Evolutionary conservation across 2,797 vertebrate genomes (phyloP).

Genomic region (Betta splendens): DNA sequence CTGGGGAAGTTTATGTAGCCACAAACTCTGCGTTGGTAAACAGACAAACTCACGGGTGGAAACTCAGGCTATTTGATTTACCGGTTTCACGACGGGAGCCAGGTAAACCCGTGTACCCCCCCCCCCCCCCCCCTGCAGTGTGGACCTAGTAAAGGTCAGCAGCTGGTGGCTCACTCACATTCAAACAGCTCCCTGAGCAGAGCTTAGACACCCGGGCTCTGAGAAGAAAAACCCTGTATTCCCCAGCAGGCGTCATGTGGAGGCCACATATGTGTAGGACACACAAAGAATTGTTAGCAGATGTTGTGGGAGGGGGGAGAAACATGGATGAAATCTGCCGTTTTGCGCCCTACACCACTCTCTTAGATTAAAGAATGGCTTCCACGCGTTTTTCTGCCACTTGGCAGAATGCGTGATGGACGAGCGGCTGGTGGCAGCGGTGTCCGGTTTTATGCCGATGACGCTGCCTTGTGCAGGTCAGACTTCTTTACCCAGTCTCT

Average conservation of each 20-base stretch:
- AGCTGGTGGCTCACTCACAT: constrained; percentile 59
- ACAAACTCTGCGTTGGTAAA: constrained; percentile 16
- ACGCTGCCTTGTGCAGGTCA: constrained; percentile 74
- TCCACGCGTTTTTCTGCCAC: constrained; percentile 31
- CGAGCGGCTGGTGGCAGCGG: constrained; percentile 15
- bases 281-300: constrained; percentile 21
- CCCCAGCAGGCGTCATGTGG: constrained; percentile 24
- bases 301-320: neutral
- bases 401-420: constrained; percentile 42
- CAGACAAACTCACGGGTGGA: constrained; percentile 53
- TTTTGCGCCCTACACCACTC: constrained; percentile 14
- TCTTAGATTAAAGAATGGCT: constrained; percentile 15
- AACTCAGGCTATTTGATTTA: constrained; percentile 73
- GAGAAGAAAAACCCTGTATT: constrained; percentile 26
- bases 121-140: constrained; percentile 63
- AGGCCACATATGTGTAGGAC: constrained; percentile 31
- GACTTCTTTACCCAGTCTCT: constrained; percentile 29
- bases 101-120: constrained; percentile 64
- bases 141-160: constrained; percentile 73
- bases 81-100: constrained; percentile 68
- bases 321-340: neutral
- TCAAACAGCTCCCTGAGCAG: constrained; percentile 36
- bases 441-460: constrained; percentile 33
- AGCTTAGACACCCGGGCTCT: constrained; percentile 31
- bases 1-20: constrained; percentile 10